These are phyloP conservation scores for Clarias laeviceps DNA, from an alignment of 2,797 vertebrate genomes.

Conservation along the genomic window DNA sequence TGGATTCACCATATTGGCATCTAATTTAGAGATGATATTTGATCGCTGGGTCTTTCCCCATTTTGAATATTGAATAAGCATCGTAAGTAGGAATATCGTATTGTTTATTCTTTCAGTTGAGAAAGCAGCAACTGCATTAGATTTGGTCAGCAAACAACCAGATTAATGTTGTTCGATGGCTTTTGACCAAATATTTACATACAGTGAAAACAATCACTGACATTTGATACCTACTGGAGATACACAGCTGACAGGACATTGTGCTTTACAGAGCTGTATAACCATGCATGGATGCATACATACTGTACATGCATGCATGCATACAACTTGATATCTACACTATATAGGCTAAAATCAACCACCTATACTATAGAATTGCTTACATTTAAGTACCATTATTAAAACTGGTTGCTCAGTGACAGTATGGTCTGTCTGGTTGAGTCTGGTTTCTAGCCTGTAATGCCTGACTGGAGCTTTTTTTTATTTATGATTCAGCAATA, in stretches of 20 bases:
- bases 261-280: not conserved
- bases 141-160: not conserved
- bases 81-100: not conserved
- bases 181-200: conserved; percentile 30
- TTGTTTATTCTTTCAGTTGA: not conserved
- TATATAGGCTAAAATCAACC: not conserved
- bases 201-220: conserved; percentile 32
- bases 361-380: not conserved
- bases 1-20: not conserved
- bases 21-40: not conserved
- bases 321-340: not conserved
- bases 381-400: not conserved
- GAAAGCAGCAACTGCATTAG: not conserved
- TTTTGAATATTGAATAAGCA: not conserved
- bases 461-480: conserved; percentile 5
- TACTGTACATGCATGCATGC: not conserved
- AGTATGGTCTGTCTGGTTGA: conserved; percentile 28
- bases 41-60: not conserved
- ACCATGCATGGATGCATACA: not conserved
- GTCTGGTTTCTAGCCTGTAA: conserved; percentile 33
- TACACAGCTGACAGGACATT: conserved; percentile 10
- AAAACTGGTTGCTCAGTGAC: not conserved
- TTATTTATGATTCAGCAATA: conserved; percentile 51
- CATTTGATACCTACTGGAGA: not conserved
- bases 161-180: not conserved